Conservation (phyloP, 2,797 vertebrate species). For the Mormyrops boulengeri region DNA sequence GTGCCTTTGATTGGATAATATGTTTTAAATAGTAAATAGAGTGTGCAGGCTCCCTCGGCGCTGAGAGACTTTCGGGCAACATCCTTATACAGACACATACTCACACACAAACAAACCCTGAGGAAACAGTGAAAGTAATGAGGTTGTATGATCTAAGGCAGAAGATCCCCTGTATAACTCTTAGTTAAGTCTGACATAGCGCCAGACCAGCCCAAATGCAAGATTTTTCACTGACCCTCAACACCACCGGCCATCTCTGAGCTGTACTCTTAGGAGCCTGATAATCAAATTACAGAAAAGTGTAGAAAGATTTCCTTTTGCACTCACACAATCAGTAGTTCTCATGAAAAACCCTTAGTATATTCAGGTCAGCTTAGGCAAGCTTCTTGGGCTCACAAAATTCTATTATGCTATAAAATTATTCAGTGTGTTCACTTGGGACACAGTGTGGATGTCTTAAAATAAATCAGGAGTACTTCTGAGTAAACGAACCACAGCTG, state of each 20-base stretch:
- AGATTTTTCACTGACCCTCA: not conserved
- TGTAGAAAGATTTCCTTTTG: not conserved
- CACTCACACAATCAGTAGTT: not conserved
- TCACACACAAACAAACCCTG: not conserved
- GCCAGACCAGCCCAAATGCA: not conserved
- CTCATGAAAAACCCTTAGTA: not conserved
- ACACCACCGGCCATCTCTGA: not conserved
- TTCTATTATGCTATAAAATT: not conserved
- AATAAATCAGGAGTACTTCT: not conserved
- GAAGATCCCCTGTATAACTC: not conserved
- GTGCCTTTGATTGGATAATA: not conserved
- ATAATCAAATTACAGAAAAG: not conserved
- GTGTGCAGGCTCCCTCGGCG: not conserved
- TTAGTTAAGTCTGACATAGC: not conserved
- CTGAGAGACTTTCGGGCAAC: not conserved
- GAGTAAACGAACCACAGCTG: not conserved
- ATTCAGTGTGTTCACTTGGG: not conserved
- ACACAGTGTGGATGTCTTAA: slow-evolving; percentile 3
- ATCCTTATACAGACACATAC: not conserved
- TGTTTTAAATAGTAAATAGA: not conserved
- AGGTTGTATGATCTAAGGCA: not conserved
- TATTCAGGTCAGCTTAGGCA: not conserved
- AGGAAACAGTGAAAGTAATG: not conserved
- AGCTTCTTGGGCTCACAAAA: not conserved
- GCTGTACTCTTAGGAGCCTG: not conserved